These are phyloP conservation scores for Ianthella basta DNA, from an alignment of 37 sponge, comb jelly and placozoan genomes.

Conservation along the genomic window DNA sequence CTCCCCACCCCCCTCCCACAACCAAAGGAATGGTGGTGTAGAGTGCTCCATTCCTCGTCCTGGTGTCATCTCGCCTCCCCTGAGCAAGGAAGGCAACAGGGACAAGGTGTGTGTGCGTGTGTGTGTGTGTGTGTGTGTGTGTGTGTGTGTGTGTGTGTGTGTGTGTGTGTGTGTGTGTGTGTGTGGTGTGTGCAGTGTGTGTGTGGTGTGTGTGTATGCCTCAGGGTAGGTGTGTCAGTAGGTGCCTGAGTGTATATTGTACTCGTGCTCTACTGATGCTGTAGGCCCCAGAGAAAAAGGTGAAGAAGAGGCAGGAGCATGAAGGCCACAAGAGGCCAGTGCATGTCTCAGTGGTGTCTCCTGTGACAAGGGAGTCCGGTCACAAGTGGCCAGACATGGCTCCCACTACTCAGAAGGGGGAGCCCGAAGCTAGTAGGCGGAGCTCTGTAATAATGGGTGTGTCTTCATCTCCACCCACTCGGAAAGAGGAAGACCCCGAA, in stretches of 20 bases:
- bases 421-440: too few relatives aligned
- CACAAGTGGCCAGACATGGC: not conserved
- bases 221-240: too few relatives aligned
- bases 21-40: not conserved
- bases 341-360: slow-evolving; percentile 20
- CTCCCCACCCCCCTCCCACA: not conserved
- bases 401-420: too few relatives aligned
- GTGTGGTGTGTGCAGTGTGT: not conserved
- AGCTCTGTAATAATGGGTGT: slow-evolving; percentile 17
- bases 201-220: not conserved
- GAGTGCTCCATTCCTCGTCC: not conserved
- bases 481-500: too few relatives aligned
- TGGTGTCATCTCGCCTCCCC: slow-evolving; percentile 22
- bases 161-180: not conserved
- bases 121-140: not conserved
- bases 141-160: not conserved
- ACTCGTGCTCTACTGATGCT: too few relatives aligned
- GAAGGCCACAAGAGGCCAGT: not conserved
- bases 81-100: not conserved
- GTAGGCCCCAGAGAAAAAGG: not conserved
- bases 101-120: not conserved
- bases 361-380: not conserved
- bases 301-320: not conserved
- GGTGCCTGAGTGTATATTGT: too few relatives aligned
- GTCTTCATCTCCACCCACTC: not conserved